These are phyloP conservation scores for Geophilus truncorum DNA, from an alignment of 2,888 invertebrate genomes.

Conservation along the genomic window DNA sequence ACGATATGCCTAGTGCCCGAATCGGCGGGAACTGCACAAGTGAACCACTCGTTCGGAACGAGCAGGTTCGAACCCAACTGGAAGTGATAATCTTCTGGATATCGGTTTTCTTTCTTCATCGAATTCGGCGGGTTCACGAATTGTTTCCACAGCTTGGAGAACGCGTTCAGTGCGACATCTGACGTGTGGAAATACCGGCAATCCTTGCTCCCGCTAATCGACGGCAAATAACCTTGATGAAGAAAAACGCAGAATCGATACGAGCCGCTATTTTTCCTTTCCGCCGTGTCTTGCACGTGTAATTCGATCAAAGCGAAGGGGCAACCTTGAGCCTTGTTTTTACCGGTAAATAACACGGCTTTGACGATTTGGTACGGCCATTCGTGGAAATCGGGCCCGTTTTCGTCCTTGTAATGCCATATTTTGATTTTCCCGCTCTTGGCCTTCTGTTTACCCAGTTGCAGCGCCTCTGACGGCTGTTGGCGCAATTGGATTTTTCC, in stretches of 20 bases:
- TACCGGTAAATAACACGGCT: neutral
- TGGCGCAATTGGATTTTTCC: neutral
- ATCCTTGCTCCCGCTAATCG: neutral
- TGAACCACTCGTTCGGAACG: neutral
- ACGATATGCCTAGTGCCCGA: neutral
- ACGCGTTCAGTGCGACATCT: neutral
- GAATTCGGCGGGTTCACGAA: neutral
- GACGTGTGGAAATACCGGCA: neutral
- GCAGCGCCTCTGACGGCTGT: too few relatives aligned
- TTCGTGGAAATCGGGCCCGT: slow-evolving; percentile 2
- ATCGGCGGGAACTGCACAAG: neutral
- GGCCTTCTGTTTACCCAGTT: neutral
- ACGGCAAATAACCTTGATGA: neutral
- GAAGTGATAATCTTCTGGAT: neutral
- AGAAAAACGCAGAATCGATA: slow-evolving; percentile 1
- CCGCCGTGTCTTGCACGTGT: neutral
- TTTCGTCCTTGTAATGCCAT: neutral
- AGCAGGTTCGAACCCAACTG: neutral
- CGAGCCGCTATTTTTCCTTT: neutral
- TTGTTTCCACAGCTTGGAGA: neutral
- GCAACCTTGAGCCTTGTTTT: neutral
- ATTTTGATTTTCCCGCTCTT: neutral
- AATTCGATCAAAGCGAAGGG: slow-evolving; percentile 6
- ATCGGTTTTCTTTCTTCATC: neutral
- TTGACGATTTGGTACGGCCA: neutral